Evolutionary conservation across 2,888 invertebrate species (phyloP), one percentile per base, ranked within the genome.

Genomic region (Chloroclystis v-ata): DNA sequence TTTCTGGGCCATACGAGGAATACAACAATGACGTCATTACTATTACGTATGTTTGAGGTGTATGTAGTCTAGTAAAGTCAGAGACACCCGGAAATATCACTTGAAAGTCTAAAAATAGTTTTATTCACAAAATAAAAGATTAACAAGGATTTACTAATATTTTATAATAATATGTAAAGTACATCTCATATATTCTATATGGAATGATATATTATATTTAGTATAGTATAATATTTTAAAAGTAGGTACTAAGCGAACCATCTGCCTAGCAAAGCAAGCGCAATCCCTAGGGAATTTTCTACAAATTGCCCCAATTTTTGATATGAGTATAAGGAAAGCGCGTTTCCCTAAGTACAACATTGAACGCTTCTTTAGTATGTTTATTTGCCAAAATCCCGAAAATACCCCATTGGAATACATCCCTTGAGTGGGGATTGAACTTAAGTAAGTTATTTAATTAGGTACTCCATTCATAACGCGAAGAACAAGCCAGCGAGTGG

Each of bases 361-460:
- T 54, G 49, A 57, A 50, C 32, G 49, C 43, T 47, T 32, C 40
- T 20, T 42, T 25, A 11, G 30, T 39, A 53, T 50, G 44, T 56
- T 52, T 44, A 37, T 40, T 47, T 45, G 43, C 47, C 47, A 11
- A 9, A 50, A 47, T 37, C 13, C 38, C 40, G 32, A 50, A 54
- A 43, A 54, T 52, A 47, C 49, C 42, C 48, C 52, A 20, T 25
- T 11, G 44, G 39, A 44, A 48, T 43, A 14, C 30, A 46, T 30
- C 43, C 47, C 47, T 47, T 50, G 30, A 49, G 53, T 46, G 35
- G 35, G 12, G 33, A 35, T 35, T 40, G 47, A 42, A 45, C 40
- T 30, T 29, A 38, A 1, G n/a, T 28, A 10, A 20, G 43, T 56
- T 56, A 58, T 54, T 56, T 47, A 54, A 49, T 56, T 52, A 51